Evolutionary conservation across 2,797 vertebrate genomes (phyloP).

Genomic region (Gallinago stenura): DNA sequence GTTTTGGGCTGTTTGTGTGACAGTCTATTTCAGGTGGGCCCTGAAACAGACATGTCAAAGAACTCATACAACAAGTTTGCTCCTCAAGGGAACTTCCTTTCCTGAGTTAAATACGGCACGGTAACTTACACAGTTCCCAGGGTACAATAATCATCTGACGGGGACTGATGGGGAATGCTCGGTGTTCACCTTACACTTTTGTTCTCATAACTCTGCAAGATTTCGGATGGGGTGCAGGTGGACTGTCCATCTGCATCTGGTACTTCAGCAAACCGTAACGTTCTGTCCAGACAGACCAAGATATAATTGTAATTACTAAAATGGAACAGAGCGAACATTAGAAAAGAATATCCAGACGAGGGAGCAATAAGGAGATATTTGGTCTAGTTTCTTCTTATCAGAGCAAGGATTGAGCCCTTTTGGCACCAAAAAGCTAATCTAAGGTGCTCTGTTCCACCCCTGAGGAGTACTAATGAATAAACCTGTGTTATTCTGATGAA

Average conservation of each 20-base stretch:
- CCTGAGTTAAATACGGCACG: neutral
- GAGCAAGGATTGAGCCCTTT: neutral
- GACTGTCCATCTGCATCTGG: neutral
- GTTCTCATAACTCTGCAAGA: neutral
- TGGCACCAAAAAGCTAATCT: neutral
- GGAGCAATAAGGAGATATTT: neutral
- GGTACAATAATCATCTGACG: neutral
- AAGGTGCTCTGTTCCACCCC: neutral
- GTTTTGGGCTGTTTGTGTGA: neutral
- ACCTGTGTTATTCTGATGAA: neutral
- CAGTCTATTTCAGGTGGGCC: neutral
- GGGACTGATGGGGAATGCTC: neutral
- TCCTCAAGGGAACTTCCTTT: too few relatives aligned
- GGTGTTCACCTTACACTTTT: neutral
- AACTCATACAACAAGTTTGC: too few relatives aligned
- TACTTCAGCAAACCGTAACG: neutral
- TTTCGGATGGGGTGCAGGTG: neutral
- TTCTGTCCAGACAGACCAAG: neutral
- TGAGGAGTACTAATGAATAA: neutral
- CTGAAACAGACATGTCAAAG: neutral
- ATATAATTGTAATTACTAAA: neutral
- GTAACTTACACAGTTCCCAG: neutral
- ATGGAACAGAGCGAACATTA: neutral
- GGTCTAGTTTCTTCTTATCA: neutral
- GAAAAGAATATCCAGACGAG: neutral